Percentiles rank a stretch among this genome's conserved stretches.
phyloP scores from a whole-genome alignment of 2,113 vertebrate genomes.

The Ctenodactylus gundi region DNA sequence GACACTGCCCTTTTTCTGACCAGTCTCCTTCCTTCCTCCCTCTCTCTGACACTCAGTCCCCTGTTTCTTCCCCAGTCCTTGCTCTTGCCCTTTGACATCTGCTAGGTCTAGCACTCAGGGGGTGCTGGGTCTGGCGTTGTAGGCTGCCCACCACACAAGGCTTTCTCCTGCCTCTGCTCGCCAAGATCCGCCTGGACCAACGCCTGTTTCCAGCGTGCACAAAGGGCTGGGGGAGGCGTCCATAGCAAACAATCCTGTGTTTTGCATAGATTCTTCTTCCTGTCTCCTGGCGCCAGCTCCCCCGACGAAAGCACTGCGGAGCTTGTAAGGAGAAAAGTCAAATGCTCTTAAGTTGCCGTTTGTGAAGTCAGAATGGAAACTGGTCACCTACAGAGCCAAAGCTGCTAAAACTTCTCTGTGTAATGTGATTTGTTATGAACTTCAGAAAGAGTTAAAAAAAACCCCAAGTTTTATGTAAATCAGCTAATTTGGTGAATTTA shows the following conservation, averaged over 20 bases:
- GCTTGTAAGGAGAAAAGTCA: neutral
- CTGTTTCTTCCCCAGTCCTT: no score
- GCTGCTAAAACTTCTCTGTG: neutral
- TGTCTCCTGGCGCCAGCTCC: neutral
- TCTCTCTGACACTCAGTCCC: neutral
- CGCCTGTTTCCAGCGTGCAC: neutral
- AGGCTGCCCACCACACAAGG: neutral
- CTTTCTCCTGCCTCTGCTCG: neutral
- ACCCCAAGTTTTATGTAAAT: accelerated
- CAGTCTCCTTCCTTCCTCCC: no score
- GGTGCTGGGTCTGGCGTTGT: neutral
- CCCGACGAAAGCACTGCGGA: neutral
- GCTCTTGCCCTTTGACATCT: neutral
- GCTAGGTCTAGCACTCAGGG: neutral
- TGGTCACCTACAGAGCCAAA: neutral
- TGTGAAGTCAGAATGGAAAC: neutral
- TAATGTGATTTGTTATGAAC: neutral
- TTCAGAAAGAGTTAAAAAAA: neutral
- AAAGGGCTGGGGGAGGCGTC: neutral
- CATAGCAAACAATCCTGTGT: neutral
- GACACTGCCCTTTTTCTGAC: neutral
- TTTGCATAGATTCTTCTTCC: neutral
- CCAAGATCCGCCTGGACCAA: neutral
- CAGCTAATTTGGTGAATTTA: neutral
- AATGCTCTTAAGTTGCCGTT: neutral